Evolutionary conservation across 2,888 invertebrate genomes (phyloP).

Genomic region (Drepana falcataria): DNA sequence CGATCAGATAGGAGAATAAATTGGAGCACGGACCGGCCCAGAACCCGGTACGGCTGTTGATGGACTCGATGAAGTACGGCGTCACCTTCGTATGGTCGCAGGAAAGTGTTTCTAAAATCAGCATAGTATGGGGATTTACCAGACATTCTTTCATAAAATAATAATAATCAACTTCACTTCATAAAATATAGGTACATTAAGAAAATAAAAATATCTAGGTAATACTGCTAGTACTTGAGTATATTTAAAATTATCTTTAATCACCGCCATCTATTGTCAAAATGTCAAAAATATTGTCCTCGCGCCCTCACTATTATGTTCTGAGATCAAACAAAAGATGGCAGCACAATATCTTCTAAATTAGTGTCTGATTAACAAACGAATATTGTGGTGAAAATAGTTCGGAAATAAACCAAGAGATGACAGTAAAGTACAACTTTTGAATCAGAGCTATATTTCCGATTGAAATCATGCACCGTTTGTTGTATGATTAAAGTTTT

Average conservation of each 20-base stretch:
- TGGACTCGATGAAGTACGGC: conserved; percentile 93
- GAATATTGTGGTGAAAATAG: conserved; percentile 1
- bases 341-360: too few relatives aligned
- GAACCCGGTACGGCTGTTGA: conserved; percentile 87
- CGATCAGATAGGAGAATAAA: conserved; percentile 89
- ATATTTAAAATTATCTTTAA: background rate
- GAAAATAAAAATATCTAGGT: too few relatives aligned
- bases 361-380: background rate
- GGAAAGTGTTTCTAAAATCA: conserved; percentile 85
- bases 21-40: conserved; percentile 92
- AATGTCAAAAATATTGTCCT: conserved; percentile 18
- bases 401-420: background rate
- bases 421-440: background rate
- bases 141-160: too few relatives aligned
- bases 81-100: conserved; percentile 95
- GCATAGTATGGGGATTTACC: background rate
- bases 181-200: too few relatives aligned
- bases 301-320: conserved; percentile 16
- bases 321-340: too few relatives aligned
- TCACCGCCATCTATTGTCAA: background rate
- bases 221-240: too few relatives aligned
- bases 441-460: too few relatives aligned
- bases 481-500: too few relatives aligned
- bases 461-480: too few relatives aligned
- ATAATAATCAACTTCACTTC: too few relatives aligned